Evolutionary conservation across 2,113 vertebrate species (phyloP).

Genomic region (Lates calcarifer): DNA sequence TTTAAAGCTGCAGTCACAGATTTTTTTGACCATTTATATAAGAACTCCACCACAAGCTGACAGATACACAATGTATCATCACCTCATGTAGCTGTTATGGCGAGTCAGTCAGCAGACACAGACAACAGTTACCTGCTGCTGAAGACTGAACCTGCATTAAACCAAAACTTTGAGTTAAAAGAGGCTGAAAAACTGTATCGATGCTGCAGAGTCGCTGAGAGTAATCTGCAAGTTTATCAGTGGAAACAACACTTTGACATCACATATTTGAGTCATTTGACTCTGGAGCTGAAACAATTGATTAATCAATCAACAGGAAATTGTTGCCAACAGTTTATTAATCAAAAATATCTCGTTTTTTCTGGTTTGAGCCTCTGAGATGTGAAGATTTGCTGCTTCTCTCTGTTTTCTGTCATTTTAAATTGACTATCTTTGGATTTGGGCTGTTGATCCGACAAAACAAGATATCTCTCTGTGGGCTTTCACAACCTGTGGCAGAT

Average conservation of each 20-base stretch:
- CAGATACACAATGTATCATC: neutral
- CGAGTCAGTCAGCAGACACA: neutral
- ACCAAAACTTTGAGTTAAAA: constrained; percentile 8
- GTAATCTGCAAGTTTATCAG: neutral
- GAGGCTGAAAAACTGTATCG: neutral
- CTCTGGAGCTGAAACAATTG: neutral
- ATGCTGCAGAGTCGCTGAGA: neutral
- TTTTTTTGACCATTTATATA: neutral
- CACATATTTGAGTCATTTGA: neutral
- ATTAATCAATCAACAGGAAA: neutral
- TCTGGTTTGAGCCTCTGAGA: neutral
- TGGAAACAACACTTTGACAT: too few relatives aligned
- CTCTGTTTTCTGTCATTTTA: neutral
- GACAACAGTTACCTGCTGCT: neutral
- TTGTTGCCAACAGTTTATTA: neutral
- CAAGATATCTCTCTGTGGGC: neutral
- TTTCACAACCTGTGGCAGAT: too few relatives aligned
- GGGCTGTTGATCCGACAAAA: neutral
- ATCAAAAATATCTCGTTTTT: neutral
- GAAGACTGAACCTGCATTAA: neutral
- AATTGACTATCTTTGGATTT: neutral
- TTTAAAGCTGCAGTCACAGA: neutral
- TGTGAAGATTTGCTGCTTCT: neutral
- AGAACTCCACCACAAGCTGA: neutral
- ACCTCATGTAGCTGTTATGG: neutral